phyloP scores from a whole-genome alignment of 2,888 invertebrate genomes.

The Chrysina gloriosa region DNA sequence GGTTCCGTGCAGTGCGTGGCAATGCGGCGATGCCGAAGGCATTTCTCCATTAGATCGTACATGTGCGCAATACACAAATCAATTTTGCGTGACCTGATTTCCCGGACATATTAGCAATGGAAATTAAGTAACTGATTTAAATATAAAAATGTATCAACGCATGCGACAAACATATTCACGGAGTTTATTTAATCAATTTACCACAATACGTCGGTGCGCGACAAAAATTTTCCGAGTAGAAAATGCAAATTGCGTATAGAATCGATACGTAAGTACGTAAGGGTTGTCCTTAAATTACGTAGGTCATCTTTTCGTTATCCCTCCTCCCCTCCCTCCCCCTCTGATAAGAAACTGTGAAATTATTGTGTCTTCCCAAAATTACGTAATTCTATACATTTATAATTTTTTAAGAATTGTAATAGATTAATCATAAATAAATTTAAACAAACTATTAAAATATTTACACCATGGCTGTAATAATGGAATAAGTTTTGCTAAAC shows the following conservation, averaged over 20 bases:
- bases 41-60: constrained; percentile 30
- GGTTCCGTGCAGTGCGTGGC: constrained; percentile 14
- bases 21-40: constrained; percentile 17
- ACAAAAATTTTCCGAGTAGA: constrained; percentile 12
- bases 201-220: constrained; percentile 20
- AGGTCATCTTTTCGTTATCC: too few relatives aligned
- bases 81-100: constrained; percentile 45
- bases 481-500: too few relatives aligned
- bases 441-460: too few relatives aligned
- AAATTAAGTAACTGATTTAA: constrained; percentile 41
- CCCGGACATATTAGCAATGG: constrained; percentile 41
- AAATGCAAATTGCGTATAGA: constrained; percentile 12
- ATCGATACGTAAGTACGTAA: background rate
- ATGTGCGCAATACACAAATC: constrained; percentile 44
- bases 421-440: too few relatives aligned
- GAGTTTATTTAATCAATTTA: constrained; percentile 36
- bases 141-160: constrained; percentile 41
- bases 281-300: too few relatives aligned
- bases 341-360: too few relatives aligned
- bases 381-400: too few relatives aligned
- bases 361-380: too few relatives aligned
- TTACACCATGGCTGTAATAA: too few relatives aligned
- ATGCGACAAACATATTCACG: constrained; percentile 43
- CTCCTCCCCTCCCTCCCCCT: too few relatives aligned
- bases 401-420: too few relatives aligned